Evolutionary conservation across 2,888 invertebrate species (phyloP).

Genomic region (Diaperis boleti): DNA sequence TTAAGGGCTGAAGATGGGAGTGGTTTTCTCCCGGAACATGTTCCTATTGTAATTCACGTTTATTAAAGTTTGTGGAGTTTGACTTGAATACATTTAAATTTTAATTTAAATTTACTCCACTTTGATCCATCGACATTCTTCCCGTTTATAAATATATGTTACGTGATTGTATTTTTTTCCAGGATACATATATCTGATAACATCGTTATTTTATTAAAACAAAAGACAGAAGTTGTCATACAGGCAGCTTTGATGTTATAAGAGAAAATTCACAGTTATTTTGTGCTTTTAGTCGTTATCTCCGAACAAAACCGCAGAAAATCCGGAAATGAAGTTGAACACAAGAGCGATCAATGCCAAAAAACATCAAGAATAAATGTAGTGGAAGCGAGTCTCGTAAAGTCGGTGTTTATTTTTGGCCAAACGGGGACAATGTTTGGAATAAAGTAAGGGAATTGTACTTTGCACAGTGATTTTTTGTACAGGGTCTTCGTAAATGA

Average conservation of each 20-base stretch:
- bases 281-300: slow-evolving; percentile 32
- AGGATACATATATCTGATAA: slow-evolving; percentile 11
- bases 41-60: no score
- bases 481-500: no score
- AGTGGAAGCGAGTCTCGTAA: slow-evolving; percentile 53
- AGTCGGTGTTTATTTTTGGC: slow-evolving; percentile 37
- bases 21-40: no score
- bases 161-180: no score
- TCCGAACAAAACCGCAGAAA: slow-evolving; percentile 43
- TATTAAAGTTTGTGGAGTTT: no score
- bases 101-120: no score
- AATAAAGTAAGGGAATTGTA: slow-evolving; percentile 27
- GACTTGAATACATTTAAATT: no score
- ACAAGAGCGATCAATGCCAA: slow-evolving; percentile 52
- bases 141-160: no score
- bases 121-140: no score
- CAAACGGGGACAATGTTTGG: slow-evolving; percentile 14
- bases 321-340: slow-evolving; percentile 49
- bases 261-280: slow-evolving; percentile 35
- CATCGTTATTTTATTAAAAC: slow-evolving; percentile 21
- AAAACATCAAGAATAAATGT: slow-evolving; percentile 56
- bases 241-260: slow-evolving; percentile 28
- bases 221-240: slow-evolving; percentile 23
- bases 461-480: no score
- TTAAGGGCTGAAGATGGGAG: no score